Base-by-base conservation (phyloP, 2,797 vertebrate genomes). In the Manis javanica region DNA sequence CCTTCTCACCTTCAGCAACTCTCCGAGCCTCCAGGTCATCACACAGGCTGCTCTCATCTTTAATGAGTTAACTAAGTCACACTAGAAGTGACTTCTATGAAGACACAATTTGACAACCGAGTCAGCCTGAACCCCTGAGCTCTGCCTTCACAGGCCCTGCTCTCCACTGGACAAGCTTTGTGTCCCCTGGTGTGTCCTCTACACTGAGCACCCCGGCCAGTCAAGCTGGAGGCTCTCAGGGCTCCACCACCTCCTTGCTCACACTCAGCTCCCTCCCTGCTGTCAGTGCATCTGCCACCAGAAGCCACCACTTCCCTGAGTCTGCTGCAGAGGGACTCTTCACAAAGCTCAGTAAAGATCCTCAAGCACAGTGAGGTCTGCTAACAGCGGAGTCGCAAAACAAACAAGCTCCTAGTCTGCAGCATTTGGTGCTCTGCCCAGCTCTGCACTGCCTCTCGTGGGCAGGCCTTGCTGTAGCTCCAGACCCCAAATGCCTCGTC, bases 131-230 rank as follows among this genome's bases (percentile, higher is more conserved):
- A 59, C n/a, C 66, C 53, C 13, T 0, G 11, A n/a, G 23, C 51
- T 64, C 79, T 16, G 23, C 18, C 21, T 31, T 34, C 39, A 64
- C 0, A 39, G 7, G 23, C 23, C 72, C 71, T 69, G 57, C 24
- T 51, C 31, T 53, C 37, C 66, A 23, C 13, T 63, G 49, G 42
- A 26, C 0, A 24, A 23, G 42, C 31, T 49, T 10, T 34, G 23
- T 2, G 12, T 31, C 12, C 46, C 46, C 10, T 11, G 46, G 46
- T 9, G 9, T 46, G 31, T 26, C 21, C 5, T 74, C 34, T 21
- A 72, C 55, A n/a, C 21, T 1, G 0, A n/a, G 19, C 51, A 0
- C 7, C 39, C 39, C 6, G 1, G n/a, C 29, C 0, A 0, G 55
- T 31, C 49, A 37, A 0, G 16, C 0, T 42, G 51, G 42, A 2